phyloP scores from a whole-genome alignment of 2,113 vertebrate genomes.

The Trogon surrucura region DNA sequence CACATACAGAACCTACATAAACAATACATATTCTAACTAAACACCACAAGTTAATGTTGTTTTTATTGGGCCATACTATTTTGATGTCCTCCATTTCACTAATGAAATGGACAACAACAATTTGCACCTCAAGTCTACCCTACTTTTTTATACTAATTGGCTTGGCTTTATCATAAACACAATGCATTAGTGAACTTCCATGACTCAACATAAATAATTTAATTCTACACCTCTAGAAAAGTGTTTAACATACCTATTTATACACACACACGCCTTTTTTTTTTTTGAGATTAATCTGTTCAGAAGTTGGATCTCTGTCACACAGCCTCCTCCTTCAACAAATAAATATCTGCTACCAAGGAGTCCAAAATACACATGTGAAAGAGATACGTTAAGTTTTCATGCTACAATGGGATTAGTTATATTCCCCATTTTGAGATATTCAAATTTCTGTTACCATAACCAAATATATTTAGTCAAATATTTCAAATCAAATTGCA shows the following conservation, averaged over 20 bases:
- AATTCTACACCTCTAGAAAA: background rate
- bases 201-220: background rate
- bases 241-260: background rate
- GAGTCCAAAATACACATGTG: background rate
- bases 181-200: background rate
- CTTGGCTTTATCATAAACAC: background rate
- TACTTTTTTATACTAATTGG: background rate
- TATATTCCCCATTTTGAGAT: background rate
- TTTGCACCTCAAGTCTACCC: background rate
- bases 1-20: background rate
- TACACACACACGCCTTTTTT: background rate
- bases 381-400: background rate
- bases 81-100: background rate
- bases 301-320: background rate
- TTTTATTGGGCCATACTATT: background rate
- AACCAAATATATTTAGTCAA: background rate
- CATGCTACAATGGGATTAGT: background rate
- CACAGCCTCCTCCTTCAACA: background rate
- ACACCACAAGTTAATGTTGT: background rate
- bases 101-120: background rate
- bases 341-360: background rate
- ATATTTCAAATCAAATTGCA: background rate
- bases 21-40: background rate
- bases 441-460: background rate
- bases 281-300: background rate